A percentile compares a stretch with the other conserved stretches of the same genome.
These are phyloP conservation scores for Emydocephalus ijimae DNA, from an alignment of 2,113 vertebrate genomes.

Conservation along the genomic window DNA sequence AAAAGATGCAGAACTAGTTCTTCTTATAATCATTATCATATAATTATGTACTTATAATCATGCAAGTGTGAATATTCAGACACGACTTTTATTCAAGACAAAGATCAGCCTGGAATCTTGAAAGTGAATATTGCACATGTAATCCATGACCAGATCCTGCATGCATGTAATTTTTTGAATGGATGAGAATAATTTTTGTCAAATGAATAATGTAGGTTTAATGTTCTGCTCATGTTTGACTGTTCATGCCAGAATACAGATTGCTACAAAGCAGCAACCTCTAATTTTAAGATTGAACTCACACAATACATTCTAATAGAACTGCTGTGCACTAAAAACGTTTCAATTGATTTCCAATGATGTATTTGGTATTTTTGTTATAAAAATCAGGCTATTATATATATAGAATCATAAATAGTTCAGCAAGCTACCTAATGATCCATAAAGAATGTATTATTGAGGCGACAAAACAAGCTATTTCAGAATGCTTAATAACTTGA, in stretches of 20 bases:
- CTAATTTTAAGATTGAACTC: neutral
- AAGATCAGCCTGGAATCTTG: neutral
- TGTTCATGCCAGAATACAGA: neutral
- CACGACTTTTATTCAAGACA: neutral
- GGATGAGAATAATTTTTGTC: neutral
- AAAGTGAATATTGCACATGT: neutral
- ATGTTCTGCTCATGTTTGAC: neutral
- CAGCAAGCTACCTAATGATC: neutral
- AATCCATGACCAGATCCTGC: neutral
- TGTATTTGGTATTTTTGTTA: slow-evolving; percentile 14
- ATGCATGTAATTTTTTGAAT: neutral
- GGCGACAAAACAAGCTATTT: neutral
- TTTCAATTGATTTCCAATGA: slow-evolving; percentile 5
- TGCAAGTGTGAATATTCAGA: neutral
- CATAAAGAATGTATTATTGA: slow-evolving; percentile 23
- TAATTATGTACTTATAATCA: no score
- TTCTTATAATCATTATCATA: neutral
- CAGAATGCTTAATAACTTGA: slow-evolving; percentile 8
- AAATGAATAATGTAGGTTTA: no score
- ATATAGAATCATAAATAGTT: slow-evolving; percentile 1
- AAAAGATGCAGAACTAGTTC: neutral
- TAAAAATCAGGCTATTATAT: slow-evolving; percentile 2
- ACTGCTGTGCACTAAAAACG: neutral
- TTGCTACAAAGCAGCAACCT: neutral
- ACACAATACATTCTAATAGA: neutral